Conservation (phyloP, 2,888 invertebrate species). For the Drosophila demipolita region DNA sequence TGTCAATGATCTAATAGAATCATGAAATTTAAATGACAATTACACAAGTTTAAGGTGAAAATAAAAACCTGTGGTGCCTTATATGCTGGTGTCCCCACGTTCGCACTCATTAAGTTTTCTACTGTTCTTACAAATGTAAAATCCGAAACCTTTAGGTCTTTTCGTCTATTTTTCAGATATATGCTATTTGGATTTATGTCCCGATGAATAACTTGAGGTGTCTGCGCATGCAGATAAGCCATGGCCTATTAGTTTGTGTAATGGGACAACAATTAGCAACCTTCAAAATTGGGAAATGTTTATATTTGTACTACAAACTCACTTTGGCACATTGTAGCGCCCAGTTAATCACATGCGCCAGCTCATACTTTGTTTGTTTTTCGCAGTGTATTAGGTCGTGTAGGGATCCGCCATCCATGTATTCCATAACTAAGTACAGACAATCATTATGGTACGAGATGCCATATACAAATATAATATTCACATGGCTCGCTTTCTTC, state of each 20-base stretch:
- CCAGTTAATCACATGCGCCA: constrained; percentile 48
- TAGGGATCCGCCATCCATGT: constrained; percentile 53
- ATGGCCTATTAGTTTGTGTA: constrained; percentile 32
- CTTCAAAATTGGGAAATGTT: no score
- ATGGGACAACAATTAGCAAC: background rate
- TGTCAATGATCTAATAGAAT: constrained; percentile 23
- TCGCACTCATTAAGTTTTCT: constrained; percentile 27
- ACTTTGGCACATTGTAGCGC: constrained; percentile 49
- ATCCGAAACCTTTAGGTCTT: constrained; percentile 44
- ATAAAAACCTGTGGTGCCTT: constrained; percentile 60
- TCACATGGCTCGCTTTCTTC: constrained; percentile 36
- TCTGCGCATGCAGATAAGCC: constrained; percentile 41
- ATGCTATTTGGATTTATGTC: constrained; percentile 48
- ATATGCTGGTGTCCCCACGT: constrained; percentile 43
- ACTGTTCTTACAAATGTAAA: constrained; percentile 38
- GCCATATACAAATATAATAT: constrained; percentile 53
- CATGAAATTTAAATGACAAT: background rate
- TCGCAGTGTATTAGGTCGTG: constrained; percentile 19
- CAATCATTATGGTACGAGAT: background rate
- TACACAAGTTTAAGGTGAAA: no score
- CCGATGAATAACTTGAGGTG: constrained; percentile 49
- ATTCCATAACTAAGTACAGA: constrained; percentile 47
- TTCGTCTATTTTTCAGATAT: constrained; percentile 9
- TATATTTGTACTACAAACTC: background rate
- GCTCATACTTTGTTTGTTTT: constrained; percentile 6